Evolutionary conservation across 2,888 invertebrate species (phyloP).

Genomic region (Malthinus flaveolus): DNA sequence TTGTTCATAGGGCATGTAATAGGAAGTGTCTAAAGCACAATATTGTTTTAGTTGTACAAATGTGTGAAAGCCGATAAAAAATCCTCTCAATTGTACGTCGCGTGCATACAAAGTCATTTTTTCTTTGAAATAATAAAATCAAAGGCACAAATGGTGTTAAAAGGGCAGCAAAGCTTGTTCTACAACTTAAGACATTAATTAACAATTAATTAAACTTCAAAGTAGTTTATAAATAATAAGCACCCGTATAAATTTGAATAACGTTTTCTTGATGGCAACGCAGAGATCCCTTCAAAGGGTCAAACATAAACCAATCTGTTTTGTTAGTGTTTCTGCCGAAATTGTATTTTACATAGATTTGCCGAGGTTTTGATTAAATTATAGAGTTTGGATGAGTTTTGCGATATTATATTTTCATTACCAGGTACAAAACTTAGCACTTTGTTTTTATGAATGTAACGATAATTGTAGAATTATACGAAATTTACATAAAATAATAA

Average conservation of each 20-base stretch:
- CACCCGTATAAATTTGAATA: conserved; percentile 1
- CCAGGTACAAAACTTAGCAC: too few species aligned
- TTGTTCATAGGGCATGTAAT: not conserved
- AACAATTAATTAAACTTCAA: conserved; percentile 6
- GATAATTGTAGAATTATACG: too few species aligned
- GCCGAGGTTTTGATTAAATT: conserved; percentile 3
- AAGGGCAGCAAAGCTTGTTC: too few species aligned
- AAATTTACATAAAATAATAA: too few species aligned
- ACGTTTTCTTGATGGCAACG: conserved; percentile 4
- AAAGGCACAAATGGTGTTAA: too few species aligned
- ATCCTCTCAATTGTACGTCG: too few species aligned
- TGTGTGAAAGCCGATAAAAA: too few species aligned
- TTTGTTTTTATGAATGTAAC: too few species aligned
- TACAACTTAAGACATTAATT: not conserved
- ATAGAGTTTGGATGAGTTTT: conserved; percentile 1
- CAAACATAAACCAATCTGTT: conserved; percentile 8
- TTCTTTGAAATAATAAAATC: too few species aligned
- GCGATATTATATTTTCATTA: not conserved
- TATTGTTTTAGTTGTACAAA: not conserved
- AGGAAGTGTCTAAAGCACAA: not conserved
- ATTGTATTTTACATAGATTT: conserved; percentile 5
- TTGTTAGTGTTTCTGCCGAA: conserved; percentile 4
- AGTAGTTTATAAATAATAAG: conserved; percentile 5
- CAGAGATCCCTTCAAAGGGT: conserved; percentile 2
- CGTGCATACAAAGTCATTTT: too few species aligned